phyloP scores from a whole-genome alignment of 2,113 vertebrate species.

The Otolemur garnettii region DNA sequence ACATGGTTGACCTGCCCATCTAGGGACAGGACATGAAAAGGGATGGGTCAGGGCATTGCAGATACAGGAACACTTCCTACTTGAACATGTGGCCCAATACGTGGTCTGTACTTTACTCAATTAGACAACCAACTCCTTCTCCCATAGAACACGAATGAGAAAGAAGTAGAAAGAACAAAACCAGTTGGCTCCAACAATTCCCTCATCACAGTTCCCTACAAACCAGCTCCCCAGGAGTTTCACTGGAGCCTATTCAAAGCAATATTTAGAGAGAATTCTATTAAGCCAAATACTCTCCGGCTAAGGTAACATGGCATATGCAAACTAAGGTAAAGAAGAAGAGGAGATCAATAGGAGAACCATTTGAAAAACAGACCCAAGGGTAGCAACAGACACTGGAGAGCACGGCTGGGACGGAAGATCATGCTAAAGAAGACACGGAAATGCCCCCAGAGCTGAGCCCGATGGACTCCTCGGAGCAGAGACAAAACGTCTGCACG shows the following conservation, averaged over 20 bases:
- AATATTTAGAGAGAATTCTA: constrained; percentile 62
- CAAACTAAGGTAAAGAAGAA: constrained; percentile 32
- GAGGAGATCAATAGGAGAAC: not conserved
- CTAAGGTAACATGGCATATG: not conserved
- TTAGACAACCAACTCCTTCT: constrained; percentile 5
- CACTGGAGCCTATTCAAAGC: constrained; percentile 44
- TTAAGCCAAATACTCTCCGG: constrained; percentile 43
- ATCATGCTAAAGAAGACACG: not conserved
- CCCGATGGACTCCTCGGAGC: not conserved
- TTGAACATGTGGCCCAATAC: constrained; percentile 33
- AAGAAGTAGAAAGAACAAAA: constrained; percentile 47
- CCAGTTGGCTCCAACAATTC: constrained; percentile 41
- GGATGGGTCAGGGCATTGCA: not conserved
- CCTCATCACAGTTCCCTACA: constrained; percentile 9
- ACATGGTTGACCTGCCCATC: not conserved
- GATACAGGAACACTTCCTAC: not conserved
- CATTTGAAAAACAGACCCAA: not conserved
- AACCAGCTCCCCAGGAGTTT: constrained; percentile 9
- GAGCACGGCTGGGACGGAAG: not conserved
- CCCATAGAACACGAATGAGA: not conserved
- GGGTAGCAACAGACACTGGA: not conserved
- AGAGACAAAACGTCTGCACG: not conserved
- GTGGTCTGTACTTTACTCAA: constrained; percentile 19
- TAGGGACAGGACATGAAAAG: not conserved
- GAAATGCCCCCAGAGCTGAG: not conserved